These are phyloP conservation scores for Anolis apletophallus DNA, from an alignment of 2,797 vertebrate genomes.

Conservation along the genomic window DNA sequence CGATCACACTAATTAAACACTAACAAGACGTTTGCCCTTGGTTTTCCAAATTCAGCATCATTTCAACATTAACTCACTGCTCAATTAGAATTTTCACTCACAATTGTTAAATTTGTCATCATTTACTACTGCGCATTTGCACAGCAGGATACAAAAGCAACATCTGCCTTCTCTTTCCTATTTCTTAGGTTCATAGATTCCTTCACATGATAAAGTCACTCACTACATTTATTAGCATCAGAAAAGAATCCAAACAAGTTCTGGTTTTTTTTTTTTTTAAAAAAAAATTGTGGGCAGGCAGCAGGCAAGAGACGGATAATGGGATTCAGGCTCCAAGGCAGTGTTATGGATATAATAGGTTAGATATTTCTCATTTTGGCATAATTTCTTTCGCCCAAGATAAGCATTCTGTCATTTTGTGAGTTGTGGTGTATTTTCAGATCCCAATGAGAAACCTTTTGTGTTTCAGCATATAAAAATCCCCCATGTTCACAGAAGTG, in stretches of 20 bases:
- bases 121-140: constrained; percentile 10
- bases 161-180: neutral
- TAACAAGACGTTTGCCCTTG: constrained; percentile 71
- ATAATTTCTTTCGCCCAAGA: too few relatives aligned
- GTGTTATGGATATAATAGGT: neutral
- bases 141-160: constrained; percentile 4
- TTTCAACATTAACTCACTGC: constrained; percentile 58
- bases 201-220: neutral
- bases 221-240: neutral
- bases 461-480: too few relatives aligned
- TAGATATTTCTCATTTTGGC: too few relatives aligned
- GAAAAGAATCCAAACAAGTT: neutral
- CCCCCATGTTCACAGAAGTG: too few relatives aligned
- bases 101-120: constrained; percentile 69
- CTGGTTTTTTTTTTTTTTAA: too few relatives aligned
- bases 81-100: constrained; percentile 55
- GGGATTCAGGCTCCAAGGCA: too few relatives aligned
- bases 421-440: too few relatives aligned
- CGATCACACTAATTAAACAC: constrained; percentile 69
- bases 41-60: constrained; percentile 59
- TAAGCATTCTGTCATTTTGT: too few relatives aligned
- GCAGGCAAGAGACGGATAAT: neutral
- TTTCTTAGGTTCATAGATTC: neutral
- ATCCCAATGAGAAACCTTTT: too few relatives aligned
- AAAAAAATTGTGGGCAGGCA: too few relatives aligned